Conservation (phyloP, 2,113 vertebrate species). For the Onychorhynchus coronatus region DNA sequence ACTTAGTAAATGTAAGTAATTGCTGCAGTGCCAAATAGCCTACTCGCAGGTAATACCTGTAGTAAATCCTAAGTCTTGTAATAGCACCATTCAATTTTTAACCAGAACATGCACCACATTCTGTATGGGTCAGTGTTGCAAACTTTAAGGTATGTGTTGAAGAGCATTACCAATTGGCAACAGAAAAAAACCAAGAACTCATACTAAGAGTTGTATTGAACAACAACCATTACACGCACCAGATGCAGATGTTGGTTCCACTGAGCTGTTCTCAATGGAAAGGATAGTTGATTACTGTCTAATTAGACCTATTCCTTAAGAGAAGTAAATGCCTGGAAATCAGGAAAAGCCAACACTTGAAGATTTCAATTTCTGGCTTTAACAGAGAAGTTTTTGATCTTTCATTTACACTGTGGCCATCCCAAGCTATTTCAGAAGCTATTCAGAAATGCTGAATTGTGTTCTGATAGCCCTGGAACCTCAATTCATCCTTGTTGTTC, state of each 20-base stretch:
- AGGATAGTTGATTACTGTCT: conserved; percentile 19
- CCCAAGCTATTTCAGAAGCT: conserved; percentile 48
- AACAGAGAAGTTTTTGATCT: conserved; percentile 57
- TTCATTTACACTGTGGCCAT: conserved; percentile 49
- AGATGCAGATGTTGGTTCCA: conserved; percentile 16
- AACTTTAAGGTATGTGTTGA: conserved; percentile 50
- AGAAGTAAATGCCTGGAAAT: conserved; percentile 43
- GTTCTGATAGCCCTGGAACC: background rate
- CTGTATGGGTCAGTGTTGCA: background rate
- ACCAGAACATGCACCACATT: background rate
- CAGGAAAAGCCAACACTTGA: background rate
- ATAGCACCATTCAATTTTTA: background rate
- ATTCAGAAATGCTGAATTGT: background rate
- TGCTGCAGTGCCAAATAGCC: background rate
- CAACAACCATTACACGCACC: background rate
- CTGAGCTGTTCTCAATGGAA: conserved; percentile 33
- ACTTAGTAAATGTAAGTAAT: conserved; percentile 15
- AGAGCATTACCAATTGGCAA: conserved; percentile 12
- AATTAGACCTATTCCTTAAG: background rate
- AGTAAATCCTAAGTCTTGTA: background rate
- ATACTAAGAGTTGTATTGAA: background rate
- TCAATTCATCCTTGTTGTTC: background rate
- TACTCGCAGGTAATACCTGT: background rate
- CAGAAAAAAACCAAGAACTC: background rate
- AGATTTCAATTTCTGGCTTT: conserved; percentile 42